Evolutionary conservation across 2,888 invertebrate genomes (phyloP), one percentile per base, ranked within the genome.

Genomic region (Osmoderma eremita): DNA sequence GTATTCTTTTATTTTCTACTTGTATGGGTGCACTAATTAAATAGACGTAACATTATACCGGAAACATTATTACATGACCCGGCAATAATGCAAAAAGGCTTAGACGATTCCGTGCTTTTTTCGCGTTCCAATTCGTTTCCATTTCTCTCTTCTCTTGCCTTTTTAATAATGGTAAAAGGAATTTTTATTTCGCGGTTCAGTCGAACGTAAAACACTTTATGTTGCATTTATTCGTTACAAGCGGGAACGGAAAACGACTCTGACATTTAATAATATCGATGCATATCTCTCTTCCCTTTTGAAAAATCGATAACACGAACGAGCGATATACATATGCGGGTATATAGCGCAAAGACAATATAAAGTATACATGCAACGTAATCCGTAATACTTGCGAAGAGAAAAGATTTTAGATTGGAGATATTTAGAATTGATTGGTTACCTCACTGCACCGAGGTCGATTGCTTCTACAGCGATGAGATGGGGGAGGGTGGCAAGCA

Each of bases 191-290:
- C 58, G 45, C 17, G 30, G 58, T 45, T 41, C 58, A 61, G 42
- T 61, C 58, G 58, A 61, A 61, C 58, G 58, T 61, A 61, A 61
- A 61, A 61, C 45, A 61, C 58, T 61, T 61, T 61, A 61, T 61
- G 58, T 61, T 61, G 58, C 58, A 61, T 61, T 61, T 61, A 61
- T 61, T 61, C 58, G 58, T 61, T 61, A 61, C 58, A 61, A 61
- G 58, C 58, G 58, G 48, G 58, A 61, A 48, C 58, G 58, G 30
- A 48, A 61, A 61, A 61, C 58, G 58, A 61, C 45, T 61, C 45
- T 61, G 58, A 61, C 58, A 61, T 61, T 61, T 61, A 61, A 61
- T 61, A 61, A 61, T 61, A 61, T 61, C 58, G 58, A 61, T 61
- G 58, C 58, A 61, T 61, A 61, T 61, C 58, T 61, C 45, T 61